phyloP scores from a whole-genome alignment of 1,140 invertebrate species.

The Homarus americanus region DNA sequence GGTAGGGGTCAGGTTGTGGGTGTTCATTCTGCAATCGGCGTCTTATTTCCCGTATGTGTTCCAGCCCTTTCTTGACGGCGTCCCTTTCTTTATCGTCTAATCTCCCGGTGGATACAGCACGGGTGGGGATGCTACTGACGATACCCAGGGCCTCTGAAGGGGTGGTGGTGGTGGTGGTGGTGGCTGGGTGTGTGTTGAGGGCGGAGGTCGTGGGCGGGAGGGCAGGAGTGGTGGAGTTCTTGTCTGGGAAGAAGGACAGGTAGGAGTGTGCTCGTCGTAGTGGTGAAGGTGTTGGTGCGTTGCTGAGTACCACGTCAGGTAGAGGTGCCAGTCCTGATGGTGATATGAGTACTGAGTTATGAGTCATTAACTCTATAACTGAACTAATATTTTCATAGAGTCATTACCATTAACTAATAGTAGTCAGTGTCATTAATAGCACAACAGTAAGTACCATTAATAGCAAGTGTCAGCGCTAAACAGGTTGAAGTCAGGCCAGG shows the following conservation, averaged over 20 bases:
- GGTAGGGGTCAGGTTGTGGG: neutral
- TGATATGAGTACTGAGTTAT: too few relatives aligned
- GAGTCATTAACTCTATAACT: too few relatives aligned
- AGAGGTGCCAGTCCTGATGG: constrained; percentile 41
- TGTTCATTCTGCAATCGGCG: constrained; percentile 7
- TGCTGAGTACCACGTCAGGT: constrained; percentile 54
- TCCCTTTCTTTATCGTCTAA: neutral
- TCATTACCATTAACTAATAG: too few relatives aligned
- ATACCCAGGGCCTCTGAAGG: neutral
- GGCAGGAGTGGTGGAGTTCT: neutral
- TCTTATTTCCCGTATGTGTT: constrained; percentile 46
- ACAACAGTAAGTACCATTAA: too few relatives aligned
- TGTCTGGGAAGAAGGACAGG: constrained; percentile 56
- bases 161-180: neutral
- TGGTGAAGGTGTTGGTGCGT: constrained; percentile 45
- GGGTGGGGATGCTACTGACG: neutral
- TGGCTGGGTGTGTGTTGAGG: neutral
- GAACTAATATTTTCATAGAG: too few relatives aligned
- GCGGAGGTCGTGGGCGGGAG: neutral
- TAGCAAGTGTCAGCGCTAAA: too few relatives aligned
- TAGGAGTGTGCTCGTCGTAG: constrained; percentile 53
- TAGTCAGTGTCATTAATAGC: too few relatives aligned
- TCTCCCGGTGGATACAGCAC: neutral
- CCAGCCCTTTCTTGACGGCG: constrained; percentile 6
- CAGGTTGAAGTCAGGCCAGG: too few relatives aligned